Percentiles rank a stretch among this genome's conserved stretches.
These are phyloP conservation scores for Odontophorus gujanensis DNA, from an alignment of 2,113 vertebrate species.

Conservation along the genomic window DNA sequence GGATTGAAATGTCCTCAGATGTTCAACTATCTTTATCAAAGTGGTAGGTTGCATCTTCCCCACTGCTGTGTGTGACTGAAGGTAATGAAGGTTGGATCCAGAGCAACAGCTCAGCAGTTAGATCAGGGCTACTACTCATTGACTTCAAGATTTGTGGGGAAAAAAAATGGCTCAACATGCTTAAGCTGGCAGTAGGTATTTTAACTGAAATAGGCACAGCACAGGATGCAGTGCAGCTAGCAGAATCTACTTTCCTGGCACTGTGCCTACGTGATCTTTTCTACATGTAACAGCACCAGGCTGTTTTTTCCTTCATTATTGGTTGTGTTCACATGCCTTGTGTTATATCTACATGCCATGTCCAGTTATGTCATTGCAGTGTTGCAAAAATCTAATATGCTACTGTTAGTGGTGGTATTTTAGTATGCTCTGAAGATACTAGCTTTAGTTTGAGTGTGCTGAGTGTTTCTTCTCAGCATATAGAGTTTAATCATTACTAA, in stretches of 20 bases:
- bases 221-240: accelerated
- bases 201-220: not conserved
- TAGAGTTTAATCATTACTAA: not conserved
- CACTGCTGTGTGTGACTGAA: not conserved
- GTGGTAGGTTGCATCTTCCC: not conserved
- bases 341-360: not conserved
- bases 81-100: not conserved
- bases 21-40: not conserved
- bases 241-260: not conserved
- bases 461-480: not conserved
- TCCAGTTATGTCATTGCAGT: not conserved
- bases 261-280: not conserved
- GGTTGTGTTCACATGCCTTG: not conserved
- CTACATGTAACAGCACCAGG: not conserved
- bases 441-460: not conserved
- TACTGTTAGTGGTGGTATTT: not conserved
- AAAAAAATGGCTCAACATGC: not conserved
- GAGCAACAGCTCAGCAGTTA: not conserved
- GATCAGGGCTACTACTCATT: accelerated
- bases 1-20: not conserved
- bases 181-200: not conserved
- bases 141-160: not conserved
- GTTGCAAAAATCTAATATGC: not conserved
- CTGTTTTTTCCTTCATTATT: too few relatives aligned
- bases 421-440: not conserved